Evolutionary conservation across 2,797 vertebrate genomes (phyloP), one percentile per base, ranked within the genome.

Genomic region (Cheirogaleus major): DNA sequence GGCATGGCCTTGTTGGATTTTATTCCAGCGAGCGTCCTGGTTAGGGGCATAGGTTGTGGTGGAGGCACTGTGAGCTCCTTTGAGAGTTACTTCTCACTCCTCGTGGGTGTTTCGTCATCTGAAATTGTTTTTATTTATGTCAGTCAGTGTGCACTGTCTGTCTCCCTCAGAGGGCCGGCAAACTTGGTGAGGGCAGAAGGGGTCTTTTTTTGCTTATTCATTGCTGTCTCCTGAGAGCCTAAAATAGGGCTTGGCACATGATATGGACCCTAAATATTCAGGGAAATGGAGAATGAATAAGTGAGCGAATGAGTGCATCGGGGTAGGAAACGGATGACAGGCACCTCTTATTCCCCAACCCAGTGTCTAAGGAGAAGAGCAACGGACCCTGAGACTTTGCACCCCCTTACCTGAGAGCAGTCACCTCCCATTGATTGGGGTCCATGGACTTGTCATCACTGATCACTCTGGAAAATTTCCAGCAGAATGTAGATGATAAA

Each of bases 191-290:
- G 35, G 20, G 22, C 15, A 82, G 82, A 41, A 59, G 9, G 23
- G 69, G 1, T 38, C 38, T 30, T 55, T 23, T 38, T 80, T 1
- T 15, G 15, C 23, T 83, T 52, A 11, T 15, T 59, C 25, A 15
- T 15, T 4, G 4, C 35, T 76, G 6, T 18, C 18, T 85, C 48
- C 52, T 23, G 3, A 8, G 22, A 48, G 52, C 43, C 55, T 78
- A 30, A 27, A 84, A 35, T 1, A 57, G 30, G 17, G 12, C 1
- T 43, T 75, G 18, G 22, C 15, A n/a, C 20, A 20, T 17, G 32
- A 0, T 0, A 6, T 9, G 7, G 0, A 2, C 18, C 52, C 52
- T 73, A 14, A 59, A n/a, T n/a, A 52, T 23, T 10, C 75, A 50
- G 14, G 32, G 32, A 59, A 41, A 55, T 18, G 25, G 45, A 65